These are phyloP conservation scores for Oreocharis arfaki DNA, from an alignment of 2,113 vertebrate species.

Conservation along the genomic window DNA sequence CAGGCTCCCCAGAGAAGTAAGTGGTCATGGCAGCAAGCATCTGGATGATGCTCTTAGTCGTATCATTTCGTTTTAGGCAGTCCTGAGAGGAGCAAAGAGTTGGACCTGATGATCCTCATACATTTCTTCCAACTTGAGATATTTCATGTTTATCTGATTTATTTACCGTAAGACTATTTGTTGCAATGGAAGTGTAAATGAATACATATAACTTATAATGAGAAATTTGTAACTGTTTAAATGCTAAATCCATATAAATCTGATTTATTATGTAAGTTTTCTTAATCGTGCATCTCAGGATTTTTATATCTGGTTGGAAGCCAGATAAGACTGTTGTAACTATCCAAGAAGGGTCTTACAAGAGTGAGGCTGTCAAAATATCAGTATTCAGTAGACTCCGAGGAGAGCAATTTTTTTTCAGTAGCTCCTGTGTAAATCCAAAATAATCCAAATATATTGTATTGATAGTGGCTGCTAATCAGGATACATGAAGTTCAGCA, in stretches of 20 bases:
- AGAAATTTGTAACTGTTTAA: background rate
- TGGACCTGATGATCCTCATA: background rate
- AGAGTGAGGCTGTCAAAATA: background rate
- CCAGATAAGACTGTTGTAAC: background rate
- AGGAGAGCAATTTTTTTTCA: background rate
- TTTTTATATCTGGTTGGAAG: background rate
- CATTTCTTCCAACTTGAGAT: background rate
- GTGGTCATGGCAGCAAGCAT: background rate
- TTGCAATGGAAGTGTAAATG: background rate
- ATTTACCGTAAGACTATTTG: background rate
- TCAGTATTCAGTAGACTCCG: background rate
- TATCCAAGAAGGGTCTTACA: background rate
- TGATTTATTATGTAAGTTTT: background rate
- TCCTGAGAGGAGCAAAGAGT: background rate
- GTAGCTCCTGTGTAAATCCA: background rate
- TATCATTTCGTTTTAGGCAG: background rate
- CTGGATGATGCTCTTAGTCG: background rate
- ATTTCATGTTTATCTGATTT: background rate
- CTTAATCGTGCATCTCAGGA: background rate
- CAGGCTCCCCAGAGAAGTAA: background rate
- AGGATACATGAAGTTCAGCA: background rate
- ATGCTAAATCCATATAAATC: background rate
- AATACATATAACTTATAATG: background rate
- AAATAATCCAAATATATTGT: background rate
- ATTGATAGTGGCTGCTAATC: background rate